phyloP scores from a whole-genome alignment of 2,113 vertebrate species.

The Halcyon malimbica region DNA sequence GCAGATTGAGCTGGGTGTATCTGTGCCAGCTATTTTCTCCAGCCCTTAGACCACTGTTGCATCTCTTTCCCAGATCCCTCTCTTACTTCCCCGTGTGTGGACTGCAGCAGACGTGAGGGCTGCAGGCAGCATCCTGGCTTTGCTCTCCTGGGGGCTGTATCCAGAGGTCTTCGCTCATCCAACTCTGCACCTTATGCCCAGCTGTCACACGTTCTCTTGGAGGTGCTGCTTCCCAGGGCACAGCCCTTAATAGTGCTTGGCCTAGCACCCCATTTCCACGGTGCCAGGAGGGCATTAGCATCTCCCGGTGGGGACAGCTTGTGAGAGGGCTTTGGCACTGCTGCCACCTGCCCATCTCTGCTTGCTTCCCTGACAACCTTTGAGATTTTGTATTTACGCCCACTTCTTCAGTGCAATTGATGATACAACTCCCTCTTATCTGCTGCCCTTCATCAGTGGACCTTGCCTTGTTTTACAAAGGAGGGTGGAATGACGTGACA shows the following conservation, averaged over 20 bases:
- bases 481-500: not conserved
- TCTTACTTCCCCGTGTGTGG: not conserved
- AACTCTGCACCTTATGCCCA: not conserved
- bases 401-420: not conserved
- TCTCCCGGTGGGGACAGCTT: not conserved
- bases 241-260: not conserved
- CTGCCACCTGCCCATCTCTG: rapidly evolving
- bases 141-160: rapidly evolving
- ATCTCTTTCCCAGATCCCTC: not conserved
- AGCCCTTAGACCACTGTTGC: not conserved
- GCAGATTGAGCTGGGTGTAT: not conserved
- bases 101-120: rapidly evolving
- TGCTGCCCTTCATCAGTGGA: not conserved
- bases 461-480: not conserved
- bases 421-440: not conserved
- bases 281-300: not conserved
- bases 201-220: not conserved
- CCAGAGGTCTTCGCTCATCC: not conserved
- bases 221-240: not conserved
- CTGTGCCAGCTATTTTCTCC: constrained; percentile 4
- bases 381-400: not conserved
- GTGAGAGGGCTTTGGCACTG: not conserved
- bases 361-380: rapidly evolving
- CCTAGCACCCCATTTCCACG: not conserved
- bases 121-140: not conserved